Percentiles rank a stretch among this genome's conserved stretches.
These are phyloP conservation scores for Xenopus laevis DNA, from an alignment of 2,113 vertebrate genomes.

Conservation along the genomic window DNA sequence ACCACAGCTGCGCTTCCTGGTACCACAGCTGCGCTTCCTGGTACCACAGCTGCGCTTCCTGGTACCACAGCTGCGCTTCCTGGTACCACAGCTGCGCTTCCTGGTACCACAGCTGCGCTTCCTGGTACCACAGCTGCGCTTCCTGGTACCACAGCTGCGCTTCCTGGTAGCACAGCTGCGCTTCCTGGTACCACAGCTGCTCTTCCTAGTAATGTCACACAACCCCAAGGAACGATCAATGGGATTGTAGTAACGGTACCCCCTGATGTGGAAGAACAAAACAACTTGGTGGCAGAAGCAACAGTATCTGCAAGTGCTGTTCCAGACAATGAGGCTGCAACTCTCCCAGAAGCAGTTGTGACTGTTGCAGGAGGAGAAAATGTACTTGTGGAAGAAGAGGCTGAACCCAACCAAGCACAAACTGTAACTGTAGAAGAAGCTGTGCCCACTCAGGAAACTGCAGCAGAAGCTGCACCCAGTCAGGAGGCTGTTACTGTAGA, in stretches of 20 bases:
- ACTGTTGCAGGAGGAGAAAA: neutral
- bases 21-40: no score
- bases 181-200: no score
- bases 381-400: neutral
- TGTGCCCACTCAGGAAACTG: constrained; percentile 6
- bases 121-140: no score
- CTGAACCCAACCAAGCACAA: neutral
- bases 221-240: no score
- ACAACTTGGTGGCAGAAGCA: neutral
- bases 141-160: no score
- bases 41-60: no score
- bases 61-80: no score
- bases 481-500: neutral
- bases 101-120: no score
- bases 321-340: neutral
- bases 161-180: no score
- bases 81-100: no score
- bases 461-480: neutral
- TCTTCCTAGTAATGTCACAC: no score
- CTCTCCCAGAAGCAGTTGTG: neutral
- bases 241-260: neutral
- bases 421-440: constrained; percentile 23
- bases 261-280: neutral
- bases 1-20: no score
- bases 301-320: neutral